Base-by-base conservation (phyloP, 2,113 vertebrate genomes). In the Myxocyprinus asiaticus region DNA sequence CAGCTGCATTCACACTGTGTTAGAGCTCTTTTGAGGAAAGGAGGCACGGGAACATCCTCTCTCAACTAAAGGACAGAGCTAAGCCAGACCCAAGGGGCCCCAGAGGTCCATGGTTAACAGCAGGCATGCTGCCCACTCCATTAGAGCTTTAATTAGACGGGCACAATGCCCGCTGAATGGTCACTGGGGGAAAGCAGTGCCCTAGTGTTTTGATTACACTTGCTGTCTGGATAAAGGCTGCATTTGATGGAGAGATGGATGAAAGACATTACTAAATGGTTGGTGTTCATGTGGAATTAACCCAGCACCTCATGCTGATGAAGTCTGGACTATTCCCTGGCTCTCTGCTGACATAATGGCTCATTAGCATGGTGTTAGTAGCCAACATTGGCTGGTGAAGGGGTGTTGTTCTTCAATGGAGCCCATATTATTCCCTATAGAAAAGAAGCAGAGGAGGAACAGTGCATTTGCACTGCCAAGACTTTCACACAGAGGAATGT, bases 71-170 rank as follows among this genome's bases (percentile, higher is more conserved):
- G 72, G 67, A 66, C 71, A 43, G 66, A 17, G 9, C 43, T 53
- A 22, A 68, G 65, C 67, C 22, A 43, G 65, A 76, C 62, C 45
- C 56, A 51, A 80, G 58, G 62, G 53, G 42, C 67, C 12, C 33
- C 15, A 43, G 59, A 79, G 78, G 67, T 82, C 79, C 53, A 44
- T 50, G 47, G 76, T 78, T 77, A 77, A 80, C 61, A 78, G 77
- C 74, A 78, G 86, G 80, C 80, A 83, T 78, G 51, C 53, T 82
- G 82, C 84, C 84, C 80, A 82, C 75, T 82, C 80, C 71, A 84
- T 85, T 85, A 84, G 71, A 80, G 67, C 43, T 33, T 75, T 87
- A 84, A 87, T 87, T 84, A 85, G 71, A 79, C 62, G 74, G 84
- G 84, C 84, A 84, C 56, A 22, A 72, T 81, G 84, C 84, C 84